Conservation (phyloP, 1,140 invertebrate species). For the Aphis craccivora region DNA sequence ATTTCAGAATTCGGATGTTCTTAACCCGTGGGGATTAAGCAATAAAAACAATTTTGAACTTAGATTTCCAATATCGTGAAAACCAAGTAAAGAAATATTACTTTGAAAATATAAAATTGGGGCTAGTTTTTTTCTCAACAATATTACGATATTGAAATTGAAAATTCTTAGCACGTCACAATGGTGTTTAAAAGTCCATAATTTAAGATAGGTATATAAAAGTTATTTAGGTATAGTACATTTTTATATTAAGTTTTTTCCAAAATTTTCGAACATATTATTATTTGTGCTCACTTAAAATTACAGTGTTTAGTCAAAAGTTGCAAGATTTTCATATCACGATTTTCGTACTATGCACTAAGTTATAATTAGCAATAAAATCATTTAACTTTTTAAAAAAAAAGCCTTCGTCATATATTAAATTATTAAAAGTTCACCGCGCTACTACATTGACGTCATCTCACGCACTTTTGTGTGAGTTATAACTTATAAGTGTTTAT, state of each 20-base stretch:
- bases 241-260: not conserved
- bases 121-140: not conserved
- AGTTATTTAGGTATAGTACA: not conserved
- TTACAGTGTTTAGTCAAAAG: not conserved
- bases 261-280: not conserved
- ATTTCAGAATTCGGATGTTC: not conserved
- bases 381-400: not conserved
- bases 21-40: not conserved
- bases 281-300: not conserved
- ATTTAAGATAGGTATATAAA: not conserved
- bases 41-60: not conserved
- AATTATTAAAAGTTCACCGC: not conserved
- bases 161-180: not conserved
- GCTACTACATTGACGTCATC: not conserved
- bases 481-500: not conserved
- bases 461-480: not conserved
- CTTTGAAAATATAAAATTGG: not conserved
- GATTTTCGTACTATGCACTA: not conserved
- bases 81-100: not conserved
- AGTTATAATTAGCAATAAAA: not conserved
- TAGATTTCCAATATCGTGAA: constrained; percentile 29
- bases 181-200: not conserved
- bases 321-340: not conserved
- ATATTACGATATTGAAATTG: not conserved
- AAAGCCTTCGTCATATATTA: not conserved